These are phyloP conservation scores for Zonitis immaculata DNA, from an alignment of 2,888 invertebrate genomes.

Conservation along the genomic window DNA sequence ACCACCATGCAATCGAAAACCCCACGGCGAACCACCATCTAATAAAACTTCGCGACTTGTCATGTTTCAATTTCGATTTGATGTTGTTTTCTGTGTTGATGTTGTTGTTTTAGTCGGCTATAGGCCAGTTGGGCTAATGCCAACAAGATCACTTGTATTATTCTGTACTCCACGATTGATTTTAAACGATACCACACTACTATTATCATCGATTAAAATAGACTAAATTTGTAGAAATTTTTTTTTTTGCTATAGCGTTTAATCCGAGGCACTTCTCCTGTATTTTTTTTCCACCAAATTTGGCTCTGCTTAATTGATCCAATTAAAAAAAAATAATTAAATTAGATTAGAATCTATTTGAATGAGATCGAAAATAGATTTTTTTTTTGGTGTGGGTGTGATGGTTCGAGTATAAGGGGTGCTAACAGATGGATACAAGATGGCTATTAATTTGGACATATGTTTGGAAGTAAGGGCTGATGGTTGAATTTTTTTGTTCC, in stretches of 20 bases:
- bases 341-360: neutral
- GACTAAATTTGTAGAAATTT: conserved; percentile 8
- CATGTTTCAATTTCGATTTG: conserved; percentile 55
- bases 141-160: conserved; percentile 26
- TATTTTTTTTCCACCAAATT: neutral
- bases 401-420: neutral
- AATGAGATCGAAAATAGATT: too few relatives aligned
- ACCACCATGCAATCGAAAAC: conserved; percentile 84
- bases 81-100: too few relatives aligned
- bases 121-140: conserved; percentile 29
- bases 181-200: conserved; percentile 7
- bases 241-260: neutral
- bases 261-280: neutral
- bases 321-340: neutral
- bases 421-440: neutral
- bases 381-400: too few relatives aligned
- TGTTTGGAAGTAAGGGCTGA: neutral
- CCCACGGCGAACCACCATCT: conserved; percentile 82
- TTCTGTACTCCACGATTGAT: conserved; percentile 11
- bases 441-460: neutral
- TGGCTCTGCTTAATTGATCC: neutral
- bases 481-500: neutral
- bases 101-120: conserved; percentile 11
- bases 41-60: conserved; percentile 68
- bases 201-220: conserved; percentile 33